A percentile compares a stretch with the other conserved stretches of the same genome.
These are phyloP conservation scores for Ramphastos sulfuratus DNA, from an alignment of 2,113 vertebrate genomes.

Conservation along the genomic window DNA sequence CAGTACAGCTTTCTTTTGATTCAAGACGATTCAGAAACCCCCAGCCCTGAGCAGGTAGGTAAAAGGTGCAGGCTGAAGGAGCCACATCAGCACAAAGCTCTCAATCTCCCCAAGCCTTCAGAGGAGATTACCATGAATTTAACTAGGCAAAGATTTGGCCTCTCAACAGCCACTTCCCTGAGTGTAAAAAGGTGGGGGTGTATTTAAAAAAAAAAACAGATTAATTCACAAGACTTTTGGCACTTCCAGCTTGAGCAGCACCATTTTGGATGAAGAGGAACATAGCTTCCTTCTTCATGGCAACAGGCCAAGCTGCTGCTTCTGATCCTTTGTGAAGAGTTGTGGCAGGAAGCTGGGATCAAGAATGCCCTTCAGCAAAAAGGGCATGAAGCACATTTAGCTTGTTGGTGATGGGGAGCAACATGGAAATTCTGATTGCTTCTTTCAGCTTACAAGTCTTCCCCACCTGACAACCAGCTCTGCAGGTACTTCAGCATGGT, in stretches of 20 bases:
- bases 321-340: background rate
- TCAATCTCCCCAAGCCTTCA: conserved; percentile 2
- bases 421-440: background rate
- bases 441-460: background rate
- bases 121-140: conserved; percentile 16
- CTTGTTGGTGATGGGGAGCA: background rate
- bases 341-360: background rate
- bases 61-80: background rate
- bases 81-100: background rate
- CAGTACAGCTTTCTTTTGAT: background rate
- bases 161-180: background rate
- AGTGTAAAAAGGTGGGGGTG: background rate
- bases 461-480: background rate
- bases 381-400: background rate
- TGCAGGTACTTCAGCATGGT: background rate
- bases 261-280: background rate
- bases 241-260: background rate
- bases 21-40: background rate
- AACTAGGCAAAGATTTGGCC: conserved; percentile 9
- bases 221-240: background rate
- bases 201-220: background rate
- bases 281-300: background rate
- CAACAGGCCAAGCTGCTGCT: background rate
- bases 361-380: background rate
- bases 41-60: fast-evolving